phyloP scores from a whole-genome alignment of 2,113 vertebrate species.

The Protobothrops mucrosquamatus region DNA sequence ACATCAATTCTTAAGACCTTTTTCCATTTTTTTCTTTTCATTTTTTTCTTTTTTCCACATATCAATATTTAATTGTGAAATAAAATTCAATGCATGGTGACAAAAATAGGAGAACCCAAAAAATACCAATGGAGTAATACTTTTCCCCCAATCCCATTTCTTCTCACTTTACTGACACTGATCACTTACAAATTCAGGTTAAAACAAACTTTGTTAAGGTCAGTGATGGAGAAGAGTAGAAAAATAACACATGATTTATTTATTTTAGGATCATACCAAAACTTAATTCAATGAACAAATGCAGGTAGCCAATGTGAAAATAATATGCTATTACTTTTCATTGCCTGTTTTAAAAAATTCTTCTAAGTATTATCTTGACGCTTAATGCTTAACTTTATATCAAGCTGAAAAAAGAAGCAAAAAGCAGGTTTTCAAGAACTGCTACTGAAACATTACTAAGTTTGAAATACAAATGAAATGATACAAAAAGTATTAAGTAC shows the following conservation, averaged over 20 bases:
- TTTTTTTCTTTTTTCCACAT: background rate
- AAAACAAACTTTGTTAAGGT: background rate
- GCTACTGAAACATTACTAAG: constrained; percentile 60
- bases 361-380: constrained; percentile 23
- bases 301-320: constrained; percentile 34
- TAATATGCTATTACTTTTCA: constrained; percentile 32
- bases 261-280: background rate
- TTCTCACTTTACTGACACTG: background rate
- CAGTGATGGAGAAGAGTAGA: background rate
- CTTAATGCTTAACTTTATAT: constrained; percentile 52
- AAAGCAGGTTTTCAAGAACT: constrained; percentile 55
- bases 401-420: constrained; percentile 15
- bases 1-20: background rate
- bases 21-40: background rate
- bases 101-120: background rate
- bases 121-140: background rate
- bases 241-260: background rate
- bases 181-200: background rate
- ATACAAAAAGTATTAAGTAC: constrained; percentile 69
- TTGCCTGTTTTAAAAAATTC: constrained; percentile 32
- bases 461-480: constrained; percentile 71
- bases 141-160: background rate
- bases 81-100: background rate
- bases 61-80: background rate
- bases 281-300: background rate